Conservation (phyloP, 2,113 vertebrate species). For the Ptilorrhoa leucosticta region DNA sequence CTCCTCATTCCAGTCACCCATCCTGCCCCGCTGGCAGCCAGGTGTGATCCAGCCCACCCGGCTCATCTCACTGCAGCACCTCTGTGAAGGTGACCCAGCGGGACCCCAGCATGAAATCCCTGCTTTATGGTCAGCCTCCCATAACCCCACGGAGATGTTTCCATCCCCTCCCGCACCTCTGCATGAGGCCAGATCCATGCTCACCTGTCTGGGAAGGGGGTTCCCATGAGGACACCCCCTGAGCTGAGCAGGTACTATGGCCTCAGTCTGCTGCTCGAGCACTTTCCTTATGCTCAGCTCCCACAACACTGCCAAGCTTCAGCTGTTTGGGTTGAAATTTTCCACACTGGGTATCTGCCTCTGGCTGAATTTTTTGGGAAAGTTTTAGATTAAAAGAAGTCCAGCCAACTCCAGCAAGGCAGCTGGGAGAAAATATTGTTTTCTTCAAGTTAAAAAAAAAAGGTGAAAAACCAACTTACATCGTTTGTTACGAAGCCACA, state of each 20-base stretch:
- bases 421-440: neutral
- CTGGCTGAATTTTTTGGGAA: neutral
- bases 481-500: neutral
- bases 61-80: neutral
- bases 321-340: slow-evolving; percentile 36
- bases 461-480: neutral
- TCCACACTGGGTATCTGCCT: slow-evolving; percentile 20
- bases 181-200: neutral
- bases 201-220: neutral
- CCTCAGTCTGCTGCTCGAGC: neutral
- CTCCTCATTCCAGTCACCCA: neutral
- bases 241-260: neutral
- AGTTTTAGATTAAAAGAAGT: neutral
- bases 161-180: neutral
- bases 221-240: neutral
- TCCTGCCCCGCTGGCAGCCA: neutral
- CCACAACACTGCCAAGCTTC: neutral
- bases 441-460: neutral
- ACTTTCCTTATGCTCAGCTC: neutral
- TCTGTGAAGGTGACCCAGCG: neutral
- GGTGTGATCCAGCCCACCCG: neutral
- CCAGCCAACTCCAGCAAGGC: neutral
- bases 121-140: neutral
- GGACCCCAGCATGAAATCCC: neutral
- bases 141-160: fast-evolving